Base-by-base conservation (phyloP, 1,140 invertebrate genomes). In the Scaptomyza graminum region DNA sequence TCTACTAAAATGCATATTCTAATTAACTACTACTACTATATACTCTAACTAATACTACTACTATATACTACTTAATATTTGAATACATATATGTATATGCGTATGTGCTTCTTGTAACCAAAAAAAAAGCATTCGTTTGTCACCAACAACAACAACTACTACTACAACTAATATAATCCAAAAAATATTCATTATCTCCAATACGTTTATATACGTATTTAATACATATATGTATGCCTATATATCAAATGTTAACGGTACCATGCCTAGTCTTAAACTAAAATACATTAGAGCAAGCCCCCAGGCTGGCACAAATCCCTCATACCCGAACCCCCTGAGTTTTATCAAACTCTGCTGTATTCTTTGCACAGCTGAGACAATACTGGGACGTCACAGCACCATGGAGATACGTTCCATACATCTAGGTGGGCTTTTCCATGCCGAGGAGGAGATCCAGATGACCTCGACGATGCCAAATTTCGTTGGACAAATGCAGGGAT, bases 401-500 rank as follows among this genome's bases (percentile, higher is more conserved):
- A 93, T 97, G 76, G 95, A 97, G 92, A 95, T 96, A 87, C 94
- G 95, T 0, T 95, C 94, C 1, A 93, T 97, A 12, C 95, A 97
- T 90, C 92, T 97, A 51, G 96, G 96, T 31, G 95, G 96, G 2
- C 93, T 96, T 11, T 95, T 94, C 66, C 95, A 96, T 76, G 93
- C 94, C 3, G 95, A 96, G 82, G 95, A 96, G 91, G 95, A 96
- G 90, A 94, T 96, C 34, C 94, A 95, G 79, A 94, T 95, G 94
- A 94, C 94, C 1, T 95, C 94, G 37, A 94, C 95, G 12, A 92
- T 95, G 74, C 95, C 96, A 0, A 96, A 96, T 79, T 98, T 98
- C 84, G 94, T 97, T 11, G 98, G 98, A 0, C 95, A 97, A 82
- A 95, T 99, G 79, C 97, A 98, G 92, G 97, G 98, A 79, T 96